Evolutionary conservation across 2,113 vertebrate species (phyloP), one percentile per base, ranked within the genome.

Genomic region (Tetrao urogallus): DNA sequence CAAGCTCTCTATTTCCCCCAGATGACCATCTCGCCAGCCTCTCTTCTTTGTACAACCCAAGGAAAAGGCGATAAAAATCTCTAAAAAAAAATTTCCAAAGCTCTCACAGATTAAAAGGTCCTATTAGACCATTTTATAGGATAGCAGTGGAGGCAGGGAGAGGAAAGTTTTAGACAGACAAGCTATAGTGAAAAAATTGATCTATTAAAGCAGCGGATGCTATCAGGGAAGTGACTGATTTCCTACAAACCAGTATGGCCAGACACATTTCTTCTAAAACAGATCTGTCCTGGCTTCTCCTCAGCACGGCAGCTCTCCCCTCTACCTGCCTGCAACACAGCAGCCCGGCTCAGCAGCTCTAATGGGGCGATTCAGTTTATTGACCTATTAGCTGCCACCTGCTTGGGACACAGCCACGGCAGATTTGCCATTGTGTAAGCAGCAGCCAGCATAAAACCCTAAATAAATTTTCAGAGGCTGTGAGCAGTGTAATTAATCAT

Each of bases 351-450:
- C 32, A 48, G 80, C 77, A 82, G 73, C 61, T 94, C 64, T 89
- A 79, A 32, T 4, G 52, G 8, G 34, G 87, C 15, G 1, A 82
- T 64, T 56, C 71, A n/a, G 79, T 50, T 57, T 75, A 56, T 52
- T 92, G 95, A 94, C 88, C 95, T 93, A 57, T 78, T 34, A 72
- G 71, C 22, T 84, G 74, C 88, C 90, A 85, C 90, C 88, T 89
- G 95, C 93, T 74, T 47, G 47, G 89, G 81, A 85, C 3, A 10
- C 86, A 77, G 70, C 72, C 94, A 81, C 6, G 2, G 82, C 86
- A 77, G 64, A 86, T 88, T 67, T 54, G 38, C 94, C 67, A 36
- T 13, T n/a, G 50, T 27, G 54, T 57, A 77, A 85, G 67, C 57
- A 81, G 86, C 65, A 94, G 88, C 93, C 83, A 91, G 76, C 32